phyloP scores from a whole-genome alignment of 2,113 vertebrate species.

The Takifugu bimaculatus region DNA sequence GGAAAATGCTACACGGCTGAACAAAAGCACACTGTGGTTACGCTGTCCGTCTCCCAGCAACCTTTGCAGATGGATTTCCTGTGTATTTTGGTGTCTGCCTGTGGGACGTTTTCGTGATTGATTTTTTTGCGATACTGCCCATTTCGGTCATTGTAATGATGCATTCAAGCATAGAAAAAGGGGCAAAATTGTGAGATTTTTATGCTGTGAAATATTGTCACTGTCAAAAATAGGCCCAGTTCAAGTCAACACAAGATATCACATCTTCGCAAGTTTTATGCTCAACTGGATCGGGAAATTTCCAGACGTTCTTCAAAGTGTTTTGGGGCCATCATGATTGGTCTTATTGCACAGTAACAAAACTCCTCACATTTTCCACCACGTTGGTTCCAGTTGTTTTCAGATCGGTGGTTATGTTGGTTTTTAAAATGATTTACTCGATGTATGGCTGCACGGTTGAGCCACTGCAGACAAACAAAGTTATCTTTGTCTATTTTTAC shows the following conservation, averaged over 20 bases:
- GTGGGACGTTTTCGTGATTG: too few species aligned
- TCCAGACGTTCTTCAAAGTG: slow-evolving; percentile 23
- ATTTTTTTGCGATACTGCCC: too few species aligned
- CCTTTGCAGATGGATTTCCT: not conserved
- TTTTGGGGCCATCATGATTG: slow-evolving; percentile 18
- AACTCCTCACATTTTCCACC: slow-evolving; percentile 26
- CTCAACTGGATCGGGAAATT: not conserved
- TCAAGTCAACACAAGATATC: not conserved
- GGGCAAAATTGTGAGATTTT: too few species aligned
- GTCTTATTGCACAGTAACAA: slow-evolving; percentile 11
- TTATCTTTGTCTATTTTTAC: not conserved
- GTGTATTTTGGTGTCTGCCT: not conserved
- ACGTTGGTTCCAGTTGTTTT: slow-evolving; percentile 11
- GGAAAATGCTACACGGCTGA: slow-evolving; percentile 6
- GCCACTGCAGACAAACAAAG: not conserved
- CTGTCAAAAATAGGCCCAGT: too few species aligned
- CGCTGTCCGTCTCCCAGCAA: slow-evolving; percentile 26
- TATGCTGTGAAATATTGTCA: too few species aligned
- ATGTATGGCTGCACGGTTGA: not conserved
- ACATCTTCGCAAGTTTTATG: slow-evolving; percentile 8
- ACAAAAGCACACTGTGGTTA: slow-evolving; percentile 27
- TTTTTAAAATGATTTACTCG: slow-evolving; percentile 10
- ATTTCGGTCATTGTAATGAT: too few species aligned
- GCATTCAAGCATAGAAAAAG: too few species aligned
- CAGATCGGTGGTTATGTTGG: not conserved